Percentiles rank a stretch among this genome's conserved stretches.
These are phyloP conservation scores for Hemicordylus capensis DNA, from an alignment of 2,113 vertebrate genomes.

Conservation along the genomic window DNA sequence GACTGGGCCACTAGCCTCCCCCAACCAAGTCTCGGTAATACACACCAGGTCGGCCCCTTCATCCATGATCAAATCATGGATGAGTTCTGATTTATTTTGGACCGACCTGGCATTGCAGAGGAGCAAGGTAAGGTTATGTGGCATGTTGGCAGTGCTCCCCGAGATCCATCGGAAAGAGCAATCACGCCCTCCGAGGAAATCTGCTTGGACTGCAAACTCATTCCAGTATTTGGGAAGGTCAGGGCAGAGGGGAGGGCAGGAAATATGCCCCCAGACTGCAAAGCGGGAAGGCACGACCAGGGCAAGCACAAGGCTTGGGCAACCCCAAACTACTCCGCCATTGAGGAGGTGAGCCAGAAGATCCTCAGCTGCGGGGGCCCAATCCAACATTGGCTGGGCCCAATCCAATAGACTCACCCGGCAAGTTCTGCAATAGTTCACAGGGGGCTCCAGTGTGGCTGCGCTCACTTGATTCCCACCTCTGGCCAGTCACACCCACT, in stretches of 20 bases:
- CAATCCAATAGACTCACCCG: background rate
- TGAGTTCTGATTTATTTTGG: no score
- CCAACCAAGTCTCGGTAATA: no score
- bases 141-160: no score
- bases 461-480: no score
- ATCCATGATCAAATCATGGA: no score
- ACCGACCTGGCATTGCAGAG: slow-evolving; percentile 1
- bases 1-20: no score
- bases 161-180: background rate
- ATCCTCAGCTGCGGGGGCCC: background rate
- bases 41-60: no score
- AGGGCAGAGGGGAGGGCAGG: no score
- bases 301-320: background rate
- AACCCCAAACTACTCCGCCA: background rate
- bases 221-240: accelerated
- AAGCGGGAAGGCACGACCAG: background rate
- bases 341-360: background rate
- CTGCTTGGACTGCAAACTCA: background rate
- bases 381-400: no score
- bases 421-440: background rate
- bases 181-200: background rate
- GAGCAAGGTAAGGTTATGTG: accelerated
- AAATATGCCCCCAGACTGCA: background rate
- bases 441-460: no score
- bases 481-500: no score